Conservation (phyloP, 1,140 invertebrate genomes). For the Gryllus bimaculatus region DNA sequence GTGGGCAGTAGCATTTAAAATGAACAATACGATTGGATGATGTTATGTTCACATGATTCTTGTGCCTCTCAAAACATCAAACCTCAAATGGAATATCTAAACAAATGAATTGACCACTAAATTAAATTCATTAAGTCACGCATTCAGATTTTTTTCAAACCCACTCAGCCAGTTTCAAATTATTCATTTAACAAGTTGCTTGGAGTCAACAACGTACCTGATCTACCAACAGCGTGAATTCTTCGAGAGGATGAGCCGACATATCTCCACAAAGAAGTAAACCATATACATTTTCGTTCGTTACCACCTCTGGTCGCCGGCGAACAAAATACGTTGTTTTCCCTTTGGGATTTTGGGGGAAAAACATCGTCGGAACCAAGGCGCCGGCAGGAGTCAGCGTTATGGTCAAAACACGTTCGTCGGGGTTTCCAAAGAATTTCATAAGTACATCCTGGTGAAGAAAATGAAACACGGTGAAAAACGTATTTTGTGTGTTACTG, state of each 20-base stretch:
- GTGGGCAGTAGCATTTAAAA: too few species aligned
- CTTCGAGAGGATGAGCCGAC: constrained; percentile 64
- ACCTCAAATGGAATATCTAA: background rate
- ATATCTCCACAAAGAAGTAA: constrained; percentile 70
- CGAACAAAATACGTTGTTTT: constrained; percentile 62
- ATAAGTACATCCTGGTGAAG: constrained; percentile 41
- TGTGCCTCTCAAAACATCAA: background rate
- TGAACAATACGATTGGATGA: background rate
- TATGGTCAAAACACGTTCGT: constrained; percentile 43
- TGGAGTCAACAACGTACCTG: constrained; percentile 42
- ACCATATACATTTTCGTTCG: constrained; percentile 46
- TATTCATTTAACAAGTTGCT: background rate
- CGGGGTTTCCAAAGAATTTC: constrained; percentile 51
- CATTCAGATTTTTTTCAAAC: background rate
- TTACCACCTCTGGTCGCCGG: constrained; percentile 41
- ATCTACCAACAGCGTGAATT: constrained; percentile 65
- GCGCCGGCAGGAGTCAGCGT: constrained; percentile 40
- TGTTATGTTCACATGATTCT: background rate
- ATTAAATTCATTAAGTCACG: background rate
- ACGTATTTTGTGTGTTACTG: too few species aligned
- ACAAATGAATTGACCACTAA: background rate
- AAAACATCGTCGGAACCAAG: constrained; percentile 33
- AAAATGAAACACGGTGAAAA: background rate
- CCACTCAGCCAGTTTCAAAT: background rate
- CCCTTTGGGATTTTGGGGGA: constrained; percentile 34